Evolutionary conservation across 2,888 invertebrate species (phyloP).

Genomic region (Drosophila ustulata): DNA sequence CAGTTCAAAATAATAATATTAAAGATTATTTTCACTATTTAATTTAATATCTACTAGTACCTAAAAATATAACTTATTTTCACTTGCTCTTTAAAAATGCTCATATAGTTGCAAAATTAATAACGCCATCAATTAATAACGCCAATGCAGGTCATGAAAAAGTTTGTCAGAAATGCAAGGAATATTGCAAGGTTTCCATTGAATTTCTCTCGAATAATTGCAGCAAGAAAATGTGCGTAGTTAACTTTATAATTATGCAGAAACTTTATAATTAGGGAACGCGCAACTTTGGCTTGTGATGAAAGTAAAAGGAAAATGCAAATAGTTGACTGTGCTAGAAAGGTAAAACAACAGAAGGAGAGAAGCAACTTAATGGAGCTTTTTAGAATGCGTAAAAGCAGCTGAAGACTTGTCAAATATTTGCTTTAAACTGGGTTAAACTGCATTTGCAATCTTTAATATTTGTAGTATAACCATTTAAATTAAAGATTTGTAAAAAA

Average conservation of each 20-base stretch:
- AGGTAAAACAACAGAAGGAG: neutral
- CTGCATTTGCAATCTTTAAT: neutral
- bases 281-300: neutral
- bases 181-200: neutral
- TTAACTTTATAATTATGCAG: neutral
- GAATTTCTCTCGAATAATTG: neutral
- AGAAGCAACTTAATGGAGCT: neutral
- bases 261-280: neutral
- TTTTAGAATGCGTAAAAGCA: neutral
- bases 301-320: neutral
- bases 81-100: too few relatives aligned
- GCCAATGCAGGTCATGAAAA: neutral
- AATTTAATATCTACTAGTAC: too few relatives aligned
- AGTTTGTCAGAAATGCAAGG: neutral
- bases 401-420: neutral
- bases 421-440: neutral
- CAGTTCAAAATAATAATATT: too few relatives aligned
- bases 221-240: neutral
- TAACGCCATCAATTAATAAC: neutral
- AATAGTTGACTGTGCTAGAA: neutral
- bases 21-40: too few relatives aligned
- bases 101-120: too few relatives aligned
- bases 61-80: too few relatives aligned
- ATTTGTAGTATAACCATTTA: neutral
- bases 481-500: neutral